Evolutionary conservation across 2,113 vertebrate genomes (phyloP).

Genomic region (Erythrocebus patas): DNA sequence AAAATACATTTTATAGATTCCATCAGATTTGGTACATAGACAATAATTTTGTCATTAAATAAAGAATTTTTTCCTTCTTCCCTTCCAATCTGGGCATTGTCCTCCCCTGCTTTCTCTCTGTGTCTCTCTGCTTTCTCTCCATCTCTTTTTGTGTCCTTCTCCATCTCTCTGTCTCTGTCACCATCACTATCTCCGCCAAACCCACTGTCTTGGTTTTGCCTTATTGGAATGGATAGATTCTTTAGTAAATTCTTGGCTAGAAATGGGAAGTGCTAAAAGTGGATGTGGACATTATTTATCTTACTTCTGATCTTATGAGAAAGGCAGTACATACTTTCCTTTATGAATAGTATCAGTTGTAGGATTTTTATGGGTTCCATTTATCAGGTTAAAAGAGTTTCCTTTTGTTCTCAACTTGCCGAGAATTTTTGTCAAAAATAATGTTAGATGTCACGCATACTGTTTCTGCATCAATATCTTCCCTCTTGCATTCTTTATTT

Average conservation of each 20-base stretch:
- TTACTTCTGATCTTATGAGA: not conserved
- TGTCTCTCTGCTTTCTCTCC: not conserved
- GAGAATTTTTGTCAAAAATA: no score
- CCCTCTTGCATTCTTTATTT: not conserved
- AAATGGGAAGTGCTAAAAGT: not conserved
- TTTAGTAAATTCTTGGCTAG: not conserved
- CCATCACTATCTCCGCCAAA: accelerated
- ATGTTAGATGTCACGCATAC: no score
- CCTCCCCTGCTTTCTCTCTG: not conserved
- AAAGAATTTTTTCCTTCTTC: not conserved
- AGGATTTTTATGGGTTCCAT: not conserved
- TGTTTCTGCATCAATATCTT: not conserved
- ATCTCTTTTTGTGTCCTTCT: not conserved
- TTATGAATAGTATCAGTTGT: not conserved
- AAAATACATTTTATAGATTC: not conserved
- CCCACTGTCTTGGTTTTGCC: not conserved
- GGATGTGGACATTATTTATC: not conserved
- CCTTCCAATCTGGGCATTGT: not conserved
- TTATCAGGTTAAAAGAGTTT: not conserved
- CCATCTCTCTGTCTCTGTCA: not conserved
- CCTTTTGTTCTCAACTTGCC: no score
- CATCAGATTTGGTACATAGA: not conserved
- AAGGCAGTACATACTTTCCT: not conserved
- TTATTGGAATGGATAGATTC: not conserved
- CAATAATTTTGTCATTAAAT: not conserved